Evolutionary conservation across 2,113 vertebrate species (phyloP).

Genomic region (Erinaceus europaeus): DNA sequence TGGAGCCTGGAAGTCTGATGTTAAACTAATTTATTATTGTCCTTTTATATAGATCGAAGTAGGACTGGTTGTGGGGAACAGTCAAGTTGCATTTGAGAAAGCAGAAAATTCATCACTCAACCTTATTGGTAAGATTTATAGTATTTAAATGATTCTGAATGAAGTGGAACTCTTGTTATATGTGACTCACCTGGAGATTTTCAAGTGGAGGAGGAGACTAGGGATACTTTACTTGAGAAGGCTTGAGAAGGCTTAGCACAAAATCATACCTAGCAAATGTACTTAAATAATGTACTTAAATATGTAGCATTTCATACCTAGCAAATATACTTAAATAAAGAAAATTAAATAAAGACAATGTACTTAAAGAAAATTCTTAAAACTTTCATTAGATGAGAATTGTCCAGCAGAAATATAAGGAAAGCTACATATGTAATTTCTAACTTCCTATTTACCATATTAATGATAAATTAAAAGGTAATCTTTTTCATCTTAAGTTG

Average conservation of each 20-base stretch:
- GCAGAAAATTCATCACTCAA: conserved; percentile 92
- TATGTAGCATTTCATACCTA: too few relatives aligned
- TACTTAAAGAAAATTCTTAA: not conserved
- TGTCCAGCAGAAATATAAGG: not conserved
- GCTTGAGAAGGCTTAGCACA: not conserved
- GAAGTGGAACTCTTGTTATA: not conserved
- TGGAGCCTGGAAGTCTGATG: not conserved
- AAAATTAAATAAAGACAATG: too few relatives aligned
- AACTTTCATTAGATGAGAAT: not conserved
- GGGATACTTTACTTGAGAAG: not conserved
- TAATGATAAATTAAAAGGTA: not conserved
- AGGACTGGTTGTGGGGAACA: conserved; percentile 93
- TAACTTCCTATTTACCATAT: not conserved
- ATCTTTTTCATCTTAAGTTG: too few relatives aligned
- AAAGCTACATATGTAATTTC: not conserved
- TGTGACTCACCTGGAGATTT: not conserved
- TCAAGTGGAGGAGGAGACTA: not conserved
- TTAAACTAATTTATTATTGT: conserved; percentile 40
- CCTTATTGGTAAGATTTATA: conserved; percentile 89
- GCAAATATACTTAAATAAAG: too few relatives aligned
- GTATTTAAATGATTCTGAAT: conserved; percentile 39
- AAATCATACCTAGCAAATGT: too few relatives aligned
- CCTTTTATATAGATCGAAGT: conserved; percentile 86
- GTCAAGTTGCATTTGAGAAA: conserved; percentile 98
- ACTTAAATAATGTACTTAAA: too few relatives aligned